These are phyloP conservation scores for Sterna hirundo DNA, from an alignment of 2,113 vertebrate genomes.

Conservation along the genomic window DNA sequence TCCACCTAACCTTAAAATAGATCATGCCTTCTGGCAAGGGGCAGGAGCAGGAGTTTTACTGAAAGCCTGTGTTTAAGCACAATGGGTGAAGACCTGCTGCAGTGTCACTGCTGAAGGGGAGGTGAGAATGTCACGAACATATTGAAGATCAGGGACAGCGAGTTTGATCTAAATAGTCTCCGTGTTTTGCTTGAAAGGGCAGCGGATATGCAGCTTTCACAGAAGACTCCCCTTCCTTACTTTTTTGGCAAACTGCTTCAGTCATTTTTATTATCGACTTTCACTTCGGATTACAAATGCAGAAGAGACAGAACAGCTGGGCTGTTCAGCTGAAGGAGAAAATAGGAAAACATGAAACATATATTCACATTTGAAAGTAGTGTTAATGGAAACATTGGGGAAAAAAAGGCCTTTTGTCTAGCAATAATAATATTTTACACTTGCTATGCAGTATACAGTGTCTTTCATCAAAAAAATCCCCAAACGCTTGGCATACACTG, in stretches of 20 bases:
- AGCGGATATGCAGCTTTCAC: not conserved
- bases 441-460: not conserved
- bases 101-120: slow-evolving; percentile 51
- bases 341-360: not conserved
- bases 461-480: not conserved
- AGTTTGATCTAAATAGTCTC: slow-evolving; percentile 15
- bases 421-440: not conserved
- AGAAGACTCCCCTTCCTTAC: not conserved
- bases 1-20: slow-evolving; percentile 62
- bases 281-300: not conserved
- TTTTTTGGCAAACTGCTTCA: not conserved
- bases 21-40: slow-evolving; percentile 48
- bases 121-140: slow-evolving; percentile 49
- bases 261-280: not conserved
- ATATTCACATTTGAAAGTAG: not conserved
- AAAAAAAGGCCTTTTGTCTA: not conserved
- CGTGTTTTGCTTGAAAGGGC: not conserved
- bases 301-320: not conserved
- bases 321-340: not conserved
- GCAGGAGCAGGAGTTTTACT: slow-evolving; percentile 21
- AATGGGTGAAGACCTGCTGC: slow-evolving; percentile 46
- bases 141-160: not conserved
- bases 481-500: not conserved
- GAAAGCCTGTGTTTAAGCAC: slow-evolving; percentile 32
- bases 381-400: not conserved